Percentiles rank a stretch among this genome's conserved stretches.
Conservation (phyloP, 2,888 invertebrate genomes). For the Steinernema carpocapsae region DNA sequence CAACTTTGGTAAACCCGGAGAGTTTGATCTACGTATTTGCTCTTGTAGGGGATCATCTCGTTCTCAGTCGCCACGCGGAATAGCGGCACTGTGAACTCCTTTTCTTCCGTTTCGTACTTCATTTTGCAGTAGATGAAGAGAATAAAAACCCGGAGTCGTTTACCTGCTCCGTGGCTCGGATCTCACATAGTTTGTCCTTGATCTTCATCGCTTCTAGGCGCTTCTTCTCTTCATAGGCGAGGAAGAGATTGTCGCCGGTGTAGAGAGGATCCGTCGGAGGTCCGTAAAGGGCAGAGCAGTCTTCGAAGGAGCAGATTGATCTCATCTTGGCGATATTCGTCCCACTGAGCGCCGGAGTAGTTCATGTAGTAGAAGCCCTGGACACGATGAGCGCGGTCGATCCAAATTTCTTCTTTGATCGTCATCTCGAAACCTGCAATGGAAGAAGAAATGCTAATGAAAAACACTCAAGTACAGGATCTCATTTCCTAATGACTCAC, state of each 20-base stretch:
- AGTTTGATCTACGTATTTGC: constrained; percentile 37
- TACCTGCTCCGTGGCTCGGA: neutral
- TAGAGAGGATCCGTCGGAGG: neutral
- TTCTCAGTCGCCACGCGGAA: constrained; percentile 31
- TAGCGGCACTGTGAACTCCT: constrained; percentile 25
- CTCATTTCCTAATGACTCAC: no score
- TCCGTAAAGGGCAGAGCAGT: constrained; percentile 37
- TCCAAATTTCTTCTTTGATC: neutral
- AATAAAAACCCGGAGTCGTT: constrained; percentile 28
- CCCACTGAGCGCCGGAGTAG: constrained; percentile 34
- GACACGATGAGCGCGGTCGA: neutral
- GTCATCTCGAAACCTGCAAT: neutral
- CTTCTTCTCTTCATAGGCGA: constrained; percentile 20
- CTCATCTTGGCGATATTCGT: constrained; percentile 3
- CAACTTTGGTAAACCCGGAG: constrained; percentile 35
- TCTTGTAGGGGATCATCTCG: neutral
- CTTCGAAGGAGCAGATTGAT: neutral
- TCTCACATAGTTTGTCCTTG: neutral
- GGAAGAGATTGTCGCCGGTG: constrained; percentile 13
- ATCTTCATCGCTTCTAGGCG: constrained; percentile 32
- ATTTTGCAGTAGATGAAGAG: constrained; percentile 38
- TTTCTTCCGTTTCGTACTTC: neutral
- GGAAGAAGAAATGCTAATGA: no score
- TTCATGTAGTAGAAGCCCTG: constrained; percentile 18
- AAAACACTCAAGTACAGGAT: no score